phyloP scores from a whole-genome alignment of 2,797 vertebrate genomes.

The Benthosema pterotum region DNA sequence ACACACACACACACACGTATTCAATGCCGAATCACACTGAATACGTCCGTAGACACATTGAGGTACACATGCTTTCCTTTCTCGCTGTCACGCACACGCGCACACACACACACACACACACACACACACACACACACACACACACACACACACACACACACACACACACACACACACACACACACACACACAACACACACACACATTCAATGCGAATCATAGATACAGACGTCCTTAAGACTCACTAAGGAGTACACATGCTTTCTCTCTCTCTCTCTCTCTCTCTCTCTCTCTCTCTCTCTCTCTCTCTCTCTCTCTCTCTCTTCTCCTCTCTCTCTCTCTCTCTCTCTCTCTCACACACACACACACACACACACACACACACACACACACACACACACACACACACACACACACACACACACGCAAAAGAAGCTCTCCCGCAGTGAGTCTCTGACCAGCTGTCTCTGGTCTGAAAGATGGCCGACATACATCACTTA shows the following conservation, averaged over 20 bases:
- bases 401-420: slow-evolving; percentile 7
- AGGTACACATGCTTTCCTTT: not conserved
- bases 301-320: not conserved
- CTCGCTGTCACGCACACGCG: too few species aligned
- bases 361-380: slow-evolving; percentile 14
- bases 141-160: slow-evolving; percentile 6
- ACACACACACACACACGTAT: slow-evolving; percentile 14
- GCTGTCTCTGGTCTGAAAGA: slow-evolving; percentile 69
- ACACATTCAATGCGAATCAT: too few species aligned
- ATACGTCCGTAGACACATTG: slow-evolving; percentile 13
- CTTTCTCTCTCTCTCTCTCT: not conserved
- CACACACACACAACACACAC: slow-evolving; percentile 10
- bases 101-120: slow-evolving; percentile 2
- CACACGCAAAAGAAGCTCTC: slow-evolving; percentile 50
- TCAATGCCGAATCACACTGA: too few species aligned
- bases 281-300: not conserved
- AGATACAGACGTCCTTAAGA: slow-evolving; percentile 23
- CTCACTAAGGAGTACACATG: not conserved
- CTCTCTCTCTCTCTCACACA: not conserved
- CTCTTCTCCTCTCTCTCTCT: not conserved
- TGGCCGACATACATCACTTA: slow-evolving; percentile 50
- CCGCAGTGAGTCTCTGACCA: slow-evolving; percentile 66
- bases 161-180: slow-evolving; percentile 6
- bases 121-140: slow-evolving; percentile 4
- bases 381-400: slow-evolving; percentile 7